Evolutionary conservation across 1,140 invertebrate genomes (phyloP).

Genomic region (Pseudachorutes palmiensis): DNA sequence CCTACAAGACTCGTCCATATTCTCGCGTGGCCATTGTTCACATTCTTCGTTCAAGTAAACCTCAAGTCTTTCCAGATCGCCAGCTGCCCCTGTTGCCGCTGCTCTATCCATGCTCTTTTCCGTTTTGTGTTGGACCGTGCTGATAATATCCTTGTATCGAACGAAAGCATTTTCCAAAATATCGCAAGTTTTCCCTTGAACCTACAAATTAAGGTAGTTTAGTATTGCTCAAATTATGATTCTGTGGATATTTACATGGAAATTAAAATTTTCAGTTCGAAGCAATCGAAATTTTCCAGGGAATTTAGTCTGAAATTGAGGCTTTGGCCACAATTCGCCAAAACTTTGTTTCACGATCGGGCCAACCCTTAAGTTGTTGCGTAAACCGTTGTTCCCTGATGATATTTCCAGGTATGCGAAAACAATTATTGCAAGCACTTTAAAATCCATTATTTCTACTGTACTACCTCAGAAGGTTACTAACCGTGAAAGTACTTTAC

Average conservation of each 20-base stretch:
- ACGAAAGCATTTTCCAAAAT: constrained; percentile 51
- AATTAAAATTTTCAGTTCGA: constrained; percentile 38
- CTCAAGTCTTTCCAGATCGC: constrained; percentile 43
- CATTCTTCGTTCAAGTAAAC: constrained; percentile 51
- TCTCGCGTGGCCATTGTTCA: constrained; percentile 50
- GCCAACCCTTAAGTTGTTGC: neutral
- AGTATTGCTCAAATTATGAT: constrained; percentile 8
- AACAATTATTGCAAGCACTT: too few relatives aligned
- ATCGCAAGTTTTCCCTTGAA: constrained; percentile 46
- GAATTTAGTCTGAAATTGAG: constrained; percentile 36
- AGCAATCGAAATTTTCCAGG: constrained; percentile 37
- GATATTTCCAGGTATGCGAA: too few relatives aligned
- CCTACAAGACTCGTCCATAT: constrained; percentile 66
- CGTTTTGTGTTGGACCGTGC: constrained; percentile 12
- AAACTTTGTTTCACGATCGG: constrained; percentile 34
- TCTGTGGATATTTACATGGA: constrained; percentile 27
- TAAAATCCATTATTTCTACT: too few relatives aligned
- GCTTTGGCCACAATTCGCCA: constrained; percentile 46
- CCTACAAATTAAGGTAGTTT: constrained; percentile 37
- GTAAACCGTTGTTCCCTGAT: too few relatives aligned
- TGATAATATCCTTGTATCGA: constrained; percentile 46
- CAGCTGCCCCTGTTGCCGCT: neutral
- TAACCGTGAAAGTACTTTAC: too few relatives aligned
- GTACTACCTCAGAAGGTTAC: too few relatives aligned
- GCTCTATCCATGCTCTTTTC: neutral